These are phyloP conservation scores for Epinephelus malabaricus DNA, from an alignment of 2,797 vertebrate species.

Conservation along the genomic window DNA sequence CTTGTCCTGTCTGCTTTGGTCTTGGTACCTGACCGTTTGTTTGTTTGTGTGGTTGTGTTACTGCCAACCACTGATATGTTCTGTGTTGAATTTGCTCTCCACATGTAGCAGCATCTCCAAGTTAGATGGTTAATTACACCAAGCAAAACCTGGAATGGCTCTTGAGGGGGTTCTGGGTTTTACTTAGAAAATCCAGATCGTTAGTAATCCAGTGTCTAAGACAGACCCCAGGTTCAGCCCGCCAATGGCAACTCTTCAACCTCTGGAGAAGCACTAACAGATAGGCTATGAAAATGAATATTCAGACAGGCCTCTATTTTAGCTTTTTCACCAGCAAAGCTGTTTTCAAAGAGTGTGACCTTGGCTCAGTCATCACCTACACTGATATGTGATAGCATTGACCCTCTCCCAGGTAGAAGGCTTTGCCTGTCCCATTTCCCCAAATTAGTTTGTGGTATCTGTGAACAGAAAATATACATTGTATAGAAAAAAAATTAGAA, in stretches of 20 bases:
- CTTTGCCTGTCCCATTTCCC: constrained; percentile 7
- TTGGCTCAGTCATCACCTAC: constrained; percentile 20
- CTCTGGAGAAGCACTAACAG: constrained; percentile 7
- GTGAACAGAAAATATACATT: background rate
- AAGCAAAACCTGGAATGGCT: constrained; percentile 14
- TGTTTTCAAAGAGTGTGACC: constrained; percentile 29
- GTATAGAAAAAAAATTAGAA: background rate
- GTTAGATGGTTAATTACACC: constrained; percentile 20
- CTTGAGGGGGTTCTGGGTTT: constrained; percentile 8
- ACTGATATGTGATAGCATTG: constrained; percentile 4
- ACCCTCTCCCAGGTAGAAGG: constrained; percentile 6
- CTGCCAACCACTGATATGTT: constrained; percentile 22
- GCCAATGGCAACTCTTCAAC: background rate
- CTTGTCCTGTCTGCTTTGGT: constrained; percentile 70
- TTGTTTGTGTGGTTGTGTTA: constrained; percentile 56
- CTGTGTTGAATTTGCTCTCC: constrained; percentile 34
- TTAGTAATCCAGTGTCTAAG: background rate
- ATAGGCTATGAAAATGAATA: constrained; percentile 1
- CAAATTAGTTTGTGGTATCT: constrained; percentile 1
- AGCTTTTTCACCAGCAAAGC: background rate
- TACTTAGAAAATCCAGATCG: constrained; percentile 1
- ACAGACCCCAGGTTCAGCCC: background rate
- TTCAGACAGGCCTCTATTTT: background rate
- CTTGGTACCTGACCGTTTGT: constrained; percentile 44
- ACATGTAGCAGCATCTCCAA: constrained; percentile 18